Evolutionary conservation across 1,140 invertebrate genomes (phyloP).

Genomic region (Teleopsis dalmanni): DNA sequence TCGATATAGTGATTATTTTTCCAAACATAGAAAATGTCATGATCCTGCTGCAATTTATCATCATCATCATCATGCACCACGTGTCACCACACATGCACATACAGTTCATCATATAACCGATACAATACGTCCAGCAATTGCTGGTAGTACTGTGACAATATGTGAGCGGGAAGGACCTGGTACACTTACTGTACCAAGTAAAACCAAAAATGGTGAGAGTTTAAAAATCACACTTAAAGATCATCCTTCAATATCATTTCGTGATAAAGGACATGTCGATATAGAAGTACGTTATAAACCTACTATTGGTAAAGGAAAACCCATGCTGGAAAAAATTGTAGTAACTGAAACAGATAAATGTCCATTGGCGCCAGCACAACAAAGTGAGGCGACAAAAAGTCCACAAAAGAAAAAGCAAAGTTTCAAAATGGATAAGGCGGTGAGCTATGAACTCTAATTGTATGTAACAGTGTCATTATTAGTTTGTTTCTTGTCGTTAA

Average conservation of each 20-base stretch:
- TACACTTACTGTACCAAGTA: constrained; percentile 16
- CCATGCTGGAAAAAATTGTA: constrained; percentile 43
- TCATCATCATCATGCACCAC: constrained; percentile 20
- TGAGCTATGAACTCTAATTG: constrained; percentile 18
- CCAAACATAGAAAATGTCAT: constrained; percentile 34
- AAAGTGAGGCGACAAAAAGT: constrained; percentile 1
- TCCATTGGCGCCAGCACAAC: constrained; percentile 15
- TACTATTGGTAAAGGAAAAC: constrained; percentile 34
- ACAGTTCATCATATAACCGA: constrained; percentile 26
- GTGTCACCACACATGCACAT: constrained; percentile 24
- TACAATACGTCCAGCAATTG: background rate
- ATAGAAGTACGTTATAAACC: constrained; percentile 48
- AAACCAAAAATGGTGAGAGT: constrained; percentile 38
- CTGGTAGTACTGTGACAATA: constrained; percentile 33
- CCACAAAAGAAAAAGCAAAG: constrained; percentile 31
- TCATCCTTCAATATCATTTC: constrained; percentile 48
- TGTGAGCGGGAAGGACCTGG: constrained; percentile 23
- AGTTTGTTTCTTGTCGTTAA: background rate
- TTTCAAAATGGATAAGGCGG: constrained; percentile 37
- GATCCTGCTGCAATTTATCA: constrained; percentile 20
- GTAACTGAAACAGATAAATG: constrained; percentile 33
- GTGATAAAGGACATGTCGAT: constrained; percentile 46
- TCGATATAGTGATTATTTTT: constrained; percentile 37
- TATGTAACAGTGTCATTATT: constrained; percentile 7
- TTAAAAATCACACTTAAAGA: constrained; percentile 45